Conservation (phyloP, 2,113 vertebrate genomes). For the Melanotaenia duboulayi region DNA sequence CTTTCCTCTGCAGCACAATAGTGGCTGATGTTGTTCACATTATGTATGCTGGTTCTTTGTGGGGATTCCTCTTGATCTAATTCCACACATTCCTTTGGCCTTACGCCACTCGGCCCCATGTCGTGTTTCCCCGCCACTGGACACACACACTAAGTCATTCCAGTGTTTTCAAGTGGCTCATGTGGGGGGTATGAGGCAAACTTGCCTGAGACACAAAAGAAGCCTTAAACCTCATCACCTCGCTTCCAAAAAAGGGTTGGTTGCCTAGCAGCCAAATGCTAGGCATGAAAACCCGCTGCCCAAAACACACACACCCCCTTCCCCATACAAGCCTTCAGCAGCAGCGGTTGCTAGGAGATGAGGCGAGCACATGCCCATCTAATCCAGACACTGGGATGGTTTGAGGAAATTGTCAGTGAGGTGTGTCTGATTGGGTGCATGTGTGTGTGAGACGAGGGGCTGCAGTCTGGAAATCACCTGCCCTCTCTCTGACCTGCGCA, state of each 20-base stretch:
- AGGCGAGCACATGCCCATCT: slow-evolving; percentile 51
- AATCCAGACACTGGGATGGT: slow-evolving; percentile 45
- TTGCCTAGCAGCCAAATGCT: slow-evolving; percentile 75
- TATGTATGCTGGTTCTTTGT: slow-evolving; percentile 58
- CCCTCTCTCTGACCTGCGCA: slow-evolving; percentile 37
- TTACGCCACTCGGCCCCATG: slow-evolving; percentile 37
- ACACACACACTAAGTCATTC: not conserved
- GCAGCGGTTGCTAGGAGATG: slow-evolving; percentile 71
- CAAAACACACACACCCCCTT: slow-evolving; percentile 24
- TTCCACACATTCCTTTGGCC: slow-evolving; percentile 76
- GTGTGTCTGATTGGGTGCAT: slow-evolving; percentile 24
- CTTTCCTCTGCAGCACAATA: slow-evolving; percentile 36
- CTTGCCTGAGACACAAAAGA: slow-evolving; percentile 58
- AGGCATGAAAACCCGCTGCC: slow-evolving; percentile 32
- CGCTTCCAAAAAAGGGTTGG: slow-evolving; percentile 41
- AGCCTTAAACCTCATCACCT: slow-evolving; percentile 48
- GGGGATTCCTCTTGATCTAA: slow-evolving; percentile 59
- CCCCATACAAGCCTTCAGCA: slow-evolving; percentile 40
- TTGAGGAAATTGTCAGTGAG: slow-evolving; percentile 46
- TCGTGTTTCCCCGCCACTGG: slow-evolving; percentile 26
- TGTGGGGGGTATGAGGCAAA: slow-evolving; percentile 42
- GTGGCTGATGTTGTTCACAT: slow-evolving; percentile 16
- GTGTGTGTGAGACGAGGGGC: slow-evolving; percentile 7
- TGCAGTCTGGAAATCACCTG: slow-evolving; percentile 41
- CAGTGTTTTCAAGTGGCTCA: slow-evolving; percentile 32